Percentiles rank a stretch among this genome's conserved stretches.
Conservation (phyloP, 2,888 invertebrate genomes). For the Troides helena region DNA sequence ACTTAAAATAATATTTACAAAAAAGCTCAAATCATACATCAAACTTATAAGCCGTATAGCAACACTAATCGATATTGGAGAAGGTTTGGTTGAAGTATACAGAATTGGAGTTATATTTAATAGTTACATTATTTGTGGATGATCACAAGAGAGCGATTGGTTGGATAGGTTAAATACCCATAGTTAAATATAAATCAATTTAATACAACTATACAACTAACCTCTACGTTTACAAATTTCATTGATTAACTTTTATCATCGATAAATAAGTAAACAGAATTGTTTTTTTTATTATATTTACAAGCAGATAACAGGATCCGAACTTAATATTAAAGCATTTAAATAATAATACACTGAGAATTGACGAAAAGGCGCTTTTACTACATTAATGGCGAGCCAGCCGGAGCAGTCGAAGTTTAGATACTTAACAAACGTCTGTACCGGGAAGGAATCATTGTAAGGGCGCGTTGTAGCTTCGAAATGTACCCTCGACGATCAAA, state of each 20-base stretch:
- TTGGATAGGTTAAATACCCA: conserved; percentile 75
- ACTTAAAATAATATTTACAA: conserved; percentile 79
- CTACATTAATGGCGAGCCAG: conserved; percentile 72
- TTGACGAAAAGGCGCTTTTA: conserved; percentile 77
- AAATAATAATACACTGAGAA: conserved; percentile 81
- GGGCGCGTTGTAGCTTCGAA: conserved; percentile 30
- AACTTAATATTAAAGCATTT: conserved; percentile 76
- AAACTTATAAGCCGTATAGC: conserved; percentile 43
- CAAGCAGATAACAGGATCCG: conserved; percentile 76
- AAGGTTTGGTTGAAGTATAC: conserved; percentile 43
- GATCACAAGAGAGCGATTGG: conserved; percentile 77
- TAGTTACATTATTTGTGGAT: conserved; percentile 50
- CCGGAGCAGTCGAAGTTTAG: conserved; percentile 55
- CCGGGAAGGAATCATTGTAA: conserved; percentile 33
- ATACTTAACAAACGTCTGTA: conserved; percentile 35
- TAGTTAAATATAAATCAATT: conserved; percentile 77
- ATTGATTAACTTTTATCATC: conserved; percentile 65
- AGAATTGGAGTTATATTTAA: conserved; percentile 45
- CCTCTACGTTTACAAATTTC: conserved; percentile 75
- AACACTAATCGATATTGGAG: conserved; percentile 48
- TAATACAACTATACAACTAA: conserved; percentile 80
- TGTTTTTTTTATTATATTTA: conserved; percentile 68
- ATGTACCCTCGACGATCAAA: conserved; percentile 37
- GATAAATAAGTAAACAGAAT: conserved; percentile 79
- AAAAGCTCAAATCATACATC: conserved; percentile 72